These are phyloP conservation scores for Onthophagus taurus DNA, from an alignment of 1,140 invertebrate species.

Conservation along the genomic window DNA sequence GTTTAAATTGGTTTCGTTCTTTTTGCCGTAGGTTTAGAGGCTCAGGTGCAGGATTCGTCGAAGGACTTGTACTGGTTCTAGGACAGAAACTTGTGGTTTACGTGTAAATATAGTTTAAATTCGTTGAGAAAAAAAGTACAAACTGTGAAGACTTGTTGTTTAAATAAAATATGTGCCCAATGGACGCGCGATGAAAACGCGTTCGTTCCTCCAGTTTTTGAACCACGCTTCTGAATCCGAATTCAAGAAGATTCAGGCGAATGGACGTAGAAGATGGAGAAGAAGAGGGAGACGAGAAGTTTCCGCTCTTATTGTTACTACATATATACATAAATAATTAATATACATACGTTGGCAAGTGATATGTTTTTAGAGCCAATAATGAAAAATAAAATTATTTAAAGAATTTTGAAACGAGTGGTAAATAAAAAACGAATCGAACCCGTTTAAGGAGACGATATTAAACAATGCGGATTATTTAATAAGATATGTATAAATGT, in stretches of 20 bases:
- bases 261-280: neutral
- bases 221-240: too few species aligned
- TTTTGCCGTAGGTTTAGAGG: slow-evolving; percentile 43
- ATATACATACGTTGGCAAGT: slow-evolving; percentile 8
- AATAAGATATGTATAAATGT: slow-evolving; percentile 10
- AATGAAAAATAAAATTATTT: slow-evolving; percentile 7
- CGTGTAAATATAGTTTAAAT: too few species aligned
- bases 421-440: too few species aligned
- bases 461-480: too few species aligned
- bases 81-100: slow-evolving; percentile 12
- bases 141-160: too few species aligned
- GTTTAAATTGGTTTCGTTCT: too few species aligned
- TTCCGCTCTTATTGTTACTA: slow-evolving; percentile 3
- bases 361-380: slow-evolving; percentile 12
- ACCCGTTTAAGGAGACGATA: too few species aligned
- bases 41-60: slow-evolving; percentile 47
- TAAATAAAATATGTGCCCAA: slow-evolving; percentile 11
- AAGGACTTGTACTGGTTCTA: slow-evolving; percentile 50
- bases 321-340: slow-evolving; percentile 3
- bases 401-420: too few species aligned
- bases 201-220: too few species aligned
- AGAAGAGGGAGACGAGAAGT: neutral
- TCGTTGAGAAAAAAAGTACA: slow-evolving; percentile 11
- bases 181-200: slow-evolving; percentile 22
- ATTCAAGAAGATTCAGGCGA: neutral